phyloP scores from a whole-genome alignment of 2,797 vertebrate species.

The Tamandua tetradactyla region DNA sequence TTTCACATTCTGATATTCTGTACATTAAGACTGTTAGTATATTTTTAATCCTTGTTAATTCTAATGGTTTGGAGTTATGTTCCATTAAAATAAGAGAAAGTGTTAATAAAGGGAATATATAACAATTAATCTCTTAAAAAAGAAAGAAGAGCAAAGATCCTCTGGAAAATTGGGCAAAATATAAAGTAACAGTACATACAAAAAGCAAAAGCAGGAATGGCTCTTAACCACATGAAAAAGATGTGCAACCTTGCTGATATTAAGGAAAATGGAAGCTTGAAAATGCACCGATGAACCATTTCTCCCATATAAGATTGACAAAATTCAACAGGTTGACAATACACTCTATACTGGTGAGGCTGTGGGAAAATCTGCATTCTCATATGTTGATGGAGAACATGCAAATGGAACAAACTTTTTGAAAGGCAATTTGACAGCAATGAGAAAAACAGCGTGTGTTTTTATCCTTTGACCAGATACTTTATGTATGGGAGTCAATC shows the following conservation, averaged over 20 bases:
- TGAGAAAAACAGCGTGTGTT: background rate
- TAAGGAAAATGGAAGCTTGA: background rate
- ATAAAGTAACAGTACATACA: background rate
- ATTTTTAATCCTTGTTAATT: no score
- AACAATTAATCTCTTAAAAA: no score
- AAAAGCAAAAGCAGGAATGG: background rate
- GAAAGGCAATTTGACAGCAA: background rate
- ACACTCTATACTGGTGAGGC: no score
- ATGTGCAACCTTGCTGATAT: background rate
- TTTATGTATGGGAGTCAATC: background rate
- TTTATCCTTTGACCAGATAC: background rate
- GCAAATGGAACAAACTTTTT: background rate
- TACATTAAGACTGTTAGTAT: no score
- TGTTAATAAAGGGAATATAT: no score
- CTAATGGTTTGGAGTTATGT: no score
- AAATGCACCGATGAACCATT: background rate
- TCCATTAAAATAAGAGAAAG: no score
- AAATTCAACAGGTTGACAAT: background rate
- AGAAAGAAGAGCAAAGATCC: background rate
- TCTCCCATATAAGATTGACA: background rate
- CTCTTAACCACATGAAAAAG: background rate
- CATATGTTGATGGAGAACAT: background rate
- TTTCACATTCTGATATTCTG: no score
- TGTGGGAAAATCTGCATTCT: background rate
- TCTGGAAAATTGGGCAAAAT: background rate